Evolutionary conservation across 1,140 invertebrate species (phyloP), one percentile per base, ranked within the genome.

Genomic region (Ostrea edulis): DNA sequence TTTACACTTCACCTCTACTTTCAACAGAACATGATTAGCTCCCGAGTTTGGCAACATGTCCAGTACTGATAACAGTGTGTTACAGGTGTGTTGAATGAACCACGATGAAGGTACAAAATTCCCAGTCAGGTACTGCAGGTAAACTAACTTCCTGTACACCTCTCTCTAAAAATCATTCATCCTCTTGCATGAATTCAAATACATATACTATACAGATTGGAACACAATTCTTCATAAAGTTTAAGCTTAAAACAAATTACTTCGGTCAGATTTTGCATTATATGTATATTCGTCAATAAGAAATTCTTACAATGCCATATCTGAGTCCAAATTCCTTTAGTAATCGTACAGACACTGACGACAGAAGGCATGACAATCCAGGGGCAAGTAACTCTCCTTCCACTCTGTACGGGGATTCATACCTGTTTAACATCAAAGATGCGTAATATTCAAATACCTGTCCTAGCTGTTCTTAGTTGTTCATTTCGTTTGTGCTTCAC

Each of bases 291-390:
- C 5, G 52, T 22, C 25, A 25, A 14, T 29, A 82, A 25, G 0
- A 51, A 54, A 12, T 51, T 90, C 93, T 90, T 89, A 94, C 93
- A 81, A 94, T 90, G 20, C 93, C 93, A 90, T 93, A 94, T 92
- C 93, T 86, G 8, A 94, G 86, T 22, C 92, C 92, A 91, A 93
- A 94, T 55, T 94, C 93, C 77, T 85, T 91, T 17, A 94, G 90
- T 22, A 94, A 90, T 68, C 93, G 55, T 2, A 90, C 62, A 14
- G 93, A 93, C 14, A 93, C 93, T 35, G 91, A 92, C 0, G 93
- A 93, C 82, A 93, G 86, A 14, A 89, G 89, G 84, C 87, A 91
- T 29, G 89, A 86, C 2, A 88, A 82, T 25, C 84, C 86, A 53
- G 86, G 68, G 14, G 86, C 86, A n/a, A 87, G 65, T 20, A 88